Evolutionary conservation across 2,113 vertebrate species (phyloP).

Genomic region (Leptobrachium ailaonicum): DNA sequence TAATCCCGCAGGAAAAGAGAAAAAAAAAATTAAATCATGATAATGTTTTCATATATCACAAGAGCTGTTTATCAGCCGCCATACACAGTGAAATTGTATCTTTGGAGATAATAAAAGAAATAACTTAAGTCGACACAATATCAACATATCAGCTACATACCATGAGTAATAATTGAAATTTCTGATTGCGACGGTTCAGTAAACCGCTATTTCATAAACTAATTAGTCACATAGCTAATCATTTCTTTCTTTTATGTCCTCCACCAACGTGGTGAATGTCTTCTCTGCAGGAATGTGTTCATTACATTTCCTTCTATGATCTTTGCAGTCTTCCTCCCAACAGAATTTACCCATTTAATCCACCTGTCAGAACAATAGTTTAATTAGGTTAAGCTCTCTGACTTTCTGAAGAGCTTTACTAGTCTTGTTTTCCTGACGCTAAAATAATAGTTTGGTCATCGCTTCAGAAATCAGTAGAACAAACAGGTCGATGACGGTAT

Average conservation of each 20-base stretch:
- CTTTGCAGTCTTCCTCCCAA: not conserved
- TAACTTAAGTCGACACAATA: not conserved
- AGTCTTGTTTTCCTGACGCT: constrained; percentile 63
- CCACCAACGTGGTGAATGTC: not conserved
- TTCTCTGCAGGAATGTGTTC: not conserved
- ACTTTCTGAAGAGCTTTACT: constrained; percentile 68
- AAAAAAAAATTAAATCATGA: not conserved
- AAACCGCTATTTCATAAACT: not conserved
- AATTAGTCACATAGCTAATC: not conserved
- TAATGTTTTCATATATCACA: not conserved
- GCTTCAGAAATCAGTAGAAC: constrained; percentile 57
- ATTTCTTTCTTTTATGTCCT: not conserved
- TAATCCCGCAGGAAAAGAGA: not conserved
- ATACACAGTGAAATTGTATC: not conserved
- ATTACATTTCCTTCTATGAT: constrained; percentile 6
- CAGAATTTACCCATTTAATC: constrained; percentile 58
- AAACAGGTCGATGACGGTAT: no score
- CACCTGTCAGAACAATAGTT: constrained; percentile 72
- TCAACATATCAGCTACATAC: not conserved
- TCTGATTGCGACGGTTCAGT: not conserved
- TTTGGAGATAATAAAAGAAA: not conserved
- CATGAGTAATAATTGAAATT: not conserved
- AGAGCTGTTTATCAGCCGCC: not conserved
- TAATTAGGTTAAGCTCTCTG: constrained; percentile 74
- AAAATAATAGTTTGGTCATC: constrained; percentile 70